A percentile compares a stretch with the other conserved stretches of the same genome.
Conservation (phyloP, 1,140 invertebrate species). For the Drosophila kohkoa region DNA sequence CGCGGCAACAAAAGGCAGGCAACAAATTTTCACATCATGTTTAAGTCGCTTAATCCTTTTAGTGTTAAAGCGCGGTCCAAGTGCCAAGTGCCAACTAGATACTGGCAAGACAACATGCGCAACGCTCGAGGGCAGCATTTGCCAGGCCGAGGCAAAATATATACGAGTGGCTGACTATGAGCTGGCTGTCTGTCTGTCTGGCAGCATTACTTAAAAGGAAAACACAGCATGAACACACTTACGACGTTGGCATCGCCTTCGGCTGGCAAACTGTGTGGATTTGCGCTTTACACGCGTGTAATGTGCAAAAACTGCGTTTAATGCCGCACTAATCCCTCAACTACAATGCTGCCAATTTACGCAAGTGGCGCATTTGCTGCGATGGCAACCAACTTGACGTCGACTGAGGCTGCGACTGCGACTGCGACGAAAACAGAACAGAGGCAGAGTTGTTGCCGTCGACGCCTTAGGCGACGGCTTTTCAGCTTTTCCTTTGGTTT, state of each 20-base stretch:
- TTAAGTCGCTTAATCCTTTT: conserved; percentile 82
- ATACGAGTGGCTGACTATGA: conserved; percentile 8
- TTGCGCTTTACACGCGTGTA: conserved; percentile 82
- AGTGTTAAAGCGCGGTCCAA: conserved; percentile 73
- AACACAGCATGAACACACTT: conserved; percentile 31
- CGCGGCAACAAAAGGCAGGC: conserved; percentile 51
- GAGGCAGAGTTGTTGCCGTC: conserved; percentile 17
- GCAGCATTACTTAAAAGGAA: conserved; percentile 70
- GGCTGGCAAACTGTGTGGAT: conserved; percentile 67
- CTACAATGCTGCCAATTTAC: conserved; percentile 82
- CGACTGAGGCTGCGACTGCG: conserved; percentile 25
- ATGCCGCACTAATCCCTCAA: conserved; percentile 82
- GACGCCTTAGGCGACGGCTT: conserved; percentile 47
- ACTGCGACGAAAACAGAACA: not conserved
- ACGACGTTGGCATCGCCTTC: conserved; percentile 23
- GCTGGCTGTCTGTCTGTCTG: conserved; percentile 45
- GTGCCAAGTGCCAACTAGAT: conserved; percentile 69
- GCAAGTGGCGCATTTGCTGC: conserved; percentile 66
- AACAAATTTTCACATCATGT: conserved; percentile 80
- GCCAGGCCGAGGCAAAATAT: conserved; percentile 4
- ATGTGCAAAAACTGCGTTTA: conserved; percentile 83
- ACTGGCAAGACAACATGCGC: conserved; percentile 61
- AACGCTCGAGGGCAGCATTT: conserved; percentile 2
- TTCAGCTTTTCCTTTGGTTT: conserved; percentile 40
- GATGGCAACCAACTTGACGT: conserved; percentile 24